Base-by-base conservation (phyloP, 1,140 invertebrate species). In the Sycophaga agraensis region DNA sequence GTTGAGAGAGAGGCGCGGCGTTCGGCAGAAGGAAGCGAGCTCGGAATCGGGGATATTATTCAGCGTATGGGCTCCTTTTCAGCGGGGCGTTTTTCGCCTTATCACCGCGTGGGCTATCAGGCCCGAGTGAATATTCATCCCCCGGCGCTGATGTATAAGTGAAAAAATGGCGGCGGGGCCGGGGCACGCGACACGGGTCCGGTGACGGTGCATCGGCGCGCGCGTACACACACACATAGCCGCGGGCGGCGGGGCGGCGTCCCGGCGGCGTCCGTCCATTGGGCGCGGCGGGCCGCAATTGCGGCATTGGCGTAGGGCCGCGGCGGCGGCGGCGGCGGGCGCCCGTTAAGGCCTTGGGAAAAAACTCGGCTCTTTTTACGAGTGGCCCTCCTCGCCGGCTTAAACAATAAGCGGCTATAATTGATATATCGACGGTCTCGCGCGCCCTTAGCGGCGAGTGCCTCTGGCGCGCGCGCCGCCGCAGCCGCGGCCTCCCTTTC, bases 321-420 rank as follows among this genome's bases (percentile, higher is more conserved):
- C 31, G 37, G 37, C 35, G 14, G 50, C 24, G 34, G 19, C 42
- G 43, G 42, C 31, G 31, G 9, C 16, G 46, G 22, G 31, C 9
- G 48, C 21, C 22, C 49, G 58, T 43, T 45, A 26, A 59, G 35
- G 22, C 46, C 55, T 57, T 57, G 46, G n/a, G n/a, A n/a, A n/a
- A 57, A 50, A 34, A 50, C 46, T 34, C 5, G 37, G 37, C 24
- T n/a, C n/a, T 53, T 37, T 60, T 60, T 53, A 60, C 58, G 58
- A 60, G 39, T 46, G 35, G 35, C 42, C 42, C 35, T 34, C 55
- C 45, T 4, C 24, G 24, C 22, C n/a, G 34, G 57, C 26, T 50
- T 50, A 50, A 50, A 59, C 57, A 59, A 59, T 59, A 50, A 59
- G 57, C 57, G 57, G 57, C 46, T 59, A 50, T 59, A 59, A 59